Evolutionary conservation across 2,888 invertebrate species (phyloP).

Genomic region (Alloscopus bannaensis): DNA sequence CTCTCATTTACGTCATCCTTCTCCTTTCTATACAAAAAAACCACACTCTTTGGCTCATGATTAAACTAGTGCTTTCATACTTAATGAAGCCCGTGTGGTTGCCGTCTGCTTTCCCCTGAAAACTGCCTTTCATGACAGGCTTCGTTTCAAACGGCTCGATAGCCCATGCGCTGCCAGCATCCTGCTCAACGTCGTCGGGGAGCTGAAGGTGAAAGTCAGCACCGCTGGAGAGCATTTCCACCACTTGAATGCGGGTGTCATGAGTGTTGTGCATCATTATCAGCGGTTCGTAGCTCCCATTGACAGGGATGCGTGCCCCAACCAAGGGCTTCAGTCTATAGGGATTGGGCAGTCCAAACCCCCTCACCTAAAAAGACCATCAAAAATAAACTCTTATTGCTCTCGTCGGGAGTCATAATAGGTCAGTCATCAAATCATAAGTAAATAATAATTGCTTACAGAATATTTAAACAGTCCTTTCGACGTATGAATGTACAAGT

Average conservation of each 20-base stretch:
- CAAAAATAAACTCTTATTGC: background rate
- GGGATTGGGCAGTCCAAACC: constrained; percentile 90
- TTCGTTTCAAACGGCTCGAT: constrained; percentile 92
- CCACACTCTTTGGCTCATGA: too few species aligned
- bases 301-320: constrained; percentile 92
- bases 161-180: constrained; percentile 91
- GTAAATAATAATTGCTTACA: constrained; percentile 77
- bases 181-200: constrained; percentile 77
- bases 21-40: too few species aligned
- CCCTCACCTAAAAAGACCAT: constrained; percentile 88
- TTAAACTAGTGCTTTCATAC: constrained; percentile 76
- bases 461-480: constrained; percentile 92
- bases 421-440: background rate
- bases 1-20: too few species aligned
- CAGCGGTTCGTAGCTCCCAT: constrained; percentile 91
- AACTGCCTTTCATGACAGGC: constrained; percentile 90
- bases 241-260: constrained; percentile 87
- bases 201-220: constrained; percentile 88
- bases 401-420: background rate
- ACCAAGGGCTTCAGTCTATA: constrained; percentile 94
- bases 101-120: constrained; percentile 85
- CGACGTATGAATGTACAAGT: constrained; percentile 95
- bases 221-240: constrained; percentile 83
- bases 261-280: constrained; percentile 97
- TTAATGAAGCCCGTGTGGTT: constrained; percentile 91